Base-by-base conservation (phyloP, 2,888 invertebrate genomes). In the Syrphus vitripennis region DNA sequence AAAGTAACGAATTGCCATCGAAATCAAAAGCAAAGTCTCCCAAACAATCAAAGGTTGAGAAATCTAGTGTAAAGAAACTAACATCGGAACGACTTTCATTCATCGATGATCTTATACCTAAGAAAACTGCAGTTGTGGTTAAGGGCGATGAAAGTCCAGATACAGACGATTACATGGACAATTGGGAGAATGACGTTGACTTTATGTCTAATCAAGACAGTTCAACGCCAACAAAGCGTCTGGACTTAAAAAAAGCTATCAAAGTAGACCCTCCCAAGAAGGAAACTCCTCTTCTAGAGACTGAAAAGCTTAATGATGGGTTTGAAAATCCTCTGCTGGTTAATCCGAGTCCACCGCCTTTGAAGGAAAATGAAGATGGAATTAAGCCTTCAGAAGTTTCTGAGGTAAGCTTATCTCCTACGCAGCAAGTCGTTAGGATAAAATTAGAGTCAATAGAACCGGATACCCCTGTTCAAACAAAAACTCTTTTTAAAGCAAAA, bases 151-250 rank as follows among this genome's bases (percentile, higher is more conserved):
- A 90, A 7, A 92, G 92, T 79, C 92, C 92, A 0, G 92, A 92
- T 67, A 92, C 92, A 0, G 92, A 92, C 87, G 92, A 92, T 78
- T 92, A 92, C 57, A 91, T 92, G 74, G 92, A 92, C 70, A 92
- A 92, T 80, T 92, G 92, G 92, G 92, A 92, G 86, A 92, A 91
- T 55, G 92, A 91, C 7, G 88, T 83, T 3, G 89, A 90, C 31
- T 91, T 90, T 0, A 89, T 90, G 87, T 87, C 89, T 7, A 89
- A 89, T n/a, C 88, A 88, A 1, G 90, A 90, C 21, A 89, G 89
- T 69, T 89, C 88, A 7, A 90, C 90, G 10, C 90, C 90, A 4
- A 89, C 88, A 14, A 86, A 79, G 19, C 61, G 63, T 12, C 9
- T 70, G 10, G 74, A 63, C 2, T 2, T 31, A 0, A 69, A 78